phyloP scores from a whole-genome alignment of 2,797 vertebrate species.

The Melanogrammus aeglefinus region DNA sequence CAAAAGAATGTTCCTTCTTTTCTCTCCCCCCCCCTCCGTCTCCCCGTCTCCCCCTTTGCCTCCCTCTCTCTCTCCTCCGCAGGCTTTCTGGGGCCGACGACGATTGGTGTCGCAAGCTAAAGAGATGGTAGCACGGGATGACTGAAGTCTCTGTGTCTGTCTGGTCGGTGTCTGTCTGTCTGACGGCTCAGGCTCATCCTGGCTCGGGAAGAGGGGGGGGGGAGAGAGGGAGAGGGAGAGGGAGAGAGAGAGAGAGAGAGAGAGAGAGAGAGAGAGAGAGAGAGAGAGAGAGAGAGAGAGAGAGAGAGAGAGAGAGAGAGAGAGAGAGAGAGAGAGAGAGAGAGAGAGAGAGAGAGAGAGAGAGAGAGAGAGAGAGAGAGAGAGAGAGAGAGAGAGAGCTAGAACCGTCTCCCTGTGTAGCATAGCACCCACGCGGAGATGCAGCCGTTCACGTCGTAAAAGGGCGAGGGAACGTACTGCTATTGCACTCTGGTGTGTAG shows the following conservation, averaged over 20 bases:
- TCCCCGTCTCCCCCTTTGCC: too few relatives aligned
- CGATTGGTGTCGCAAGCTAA: conserved; percentile 64
- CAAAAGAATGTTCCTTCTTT: conserved; percentile 46
- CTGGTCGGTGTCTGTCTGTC: conserved; percentile 43
- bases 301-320: too few relatives aligned
- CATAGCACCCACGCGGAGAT: conserved; percentile 47
- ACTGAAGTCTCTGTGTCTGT: conserved; percentile 69
- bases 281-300: too few relatives aligned
- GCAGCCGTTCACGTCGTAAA: conserved; percentile 43
- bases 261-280: too few relatives aligned
- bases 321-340: too few relatives aligned
- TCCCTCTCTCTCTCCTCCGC: conserved; percentile 17
- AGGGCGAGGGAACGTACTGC: conserved; percentile 8
- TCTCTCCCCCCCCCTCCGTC: not conserved
- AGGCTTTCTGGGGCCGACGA: conserved; percentile 52
- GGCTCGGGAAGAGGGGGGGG: conserved; percentile 56
- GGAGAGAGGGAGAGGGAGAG: not conserved
- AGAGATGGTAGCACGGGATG: conserved; percentile 67
- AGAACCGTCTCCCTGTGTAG: conserved; percentile 63
- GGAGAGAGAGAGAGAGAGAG: not conserved
- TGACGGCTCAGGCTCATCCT: conserved; percentile 69
- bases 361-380: not conserved
- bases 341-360: not conserved
- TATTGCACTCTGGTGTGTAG: conserved; percentile 7
- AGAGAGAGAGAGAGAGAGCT: conserved; percentile 18